Percentiles rank a stretch among this genome's conserved stretches.
phyloP scores from a whole-genome alignment of 2,888 invertebrate species.

The Strigamia transsilvanica region DNA sequence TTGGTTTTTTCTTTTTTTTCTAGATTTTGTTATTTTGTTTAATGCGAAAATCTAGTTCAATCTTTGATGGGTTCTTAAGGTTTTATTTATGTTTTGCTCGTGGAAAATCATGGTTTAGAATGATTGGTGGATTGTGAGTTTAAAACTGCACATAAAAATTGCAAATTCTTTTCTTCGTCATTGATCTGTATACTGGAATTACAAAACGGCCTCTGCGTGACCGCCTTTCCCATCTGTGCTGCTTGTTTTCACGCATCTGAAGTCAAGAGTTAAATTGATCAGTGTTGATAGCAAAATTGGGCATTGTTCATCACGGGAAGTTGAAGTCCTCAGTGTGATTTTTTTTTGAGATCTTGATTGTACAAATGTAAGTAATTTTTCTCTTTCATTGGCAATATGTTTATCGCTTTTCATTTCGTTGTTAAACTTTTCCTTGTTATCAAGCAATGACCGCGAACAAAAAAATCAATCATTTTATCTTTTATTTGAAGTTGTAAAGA shows the following conservation, averaged over 20 bases:
- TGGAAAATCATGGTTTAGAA: conserved; percentile 1
- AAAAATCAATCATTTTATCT: background rate
- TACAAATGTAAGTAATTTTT: background rate
- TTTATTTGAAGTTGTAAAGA: background rate
- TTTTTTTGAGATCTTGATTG: no score
- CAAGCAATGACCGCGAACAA: background rate
- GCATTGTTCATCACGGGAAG: background rate
- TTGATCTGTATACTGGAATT: conserved; percentile 26
- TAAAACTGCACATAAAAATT: conserved; percentile 39
- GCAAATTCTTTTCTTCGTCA: conserved; percentile 35
- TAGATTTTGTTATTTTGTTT: background rate
- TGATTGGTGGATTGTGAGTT: conserved; percentile 44
- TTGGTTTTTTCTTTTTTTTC: background rate
- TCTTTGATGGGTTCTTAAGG: background rate
- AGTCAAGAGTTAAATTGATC: conserved; percentile 42
- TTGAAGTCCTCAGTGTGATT: no score
- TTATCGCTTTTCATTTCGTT: background rate
- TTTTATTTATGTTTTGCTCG: background rate
- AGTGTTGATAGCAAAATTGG: conserved; percentile 6
- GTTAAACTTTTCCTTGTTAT: background rate
- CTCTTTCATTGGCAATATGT: background rate
- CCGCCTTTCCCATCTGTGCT: conserved; percentile 33
- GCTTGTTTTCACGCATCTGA: conserved; percentile 43
- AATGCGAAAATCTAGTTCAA: background rate
- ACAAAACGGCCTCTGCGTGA: conserved; percentile 41